These are phyloP conservation scores for Buathra laborator DNA, from an alignment of 2,888 invertebrate genomes.

Conservation along the genomic window DNA sequence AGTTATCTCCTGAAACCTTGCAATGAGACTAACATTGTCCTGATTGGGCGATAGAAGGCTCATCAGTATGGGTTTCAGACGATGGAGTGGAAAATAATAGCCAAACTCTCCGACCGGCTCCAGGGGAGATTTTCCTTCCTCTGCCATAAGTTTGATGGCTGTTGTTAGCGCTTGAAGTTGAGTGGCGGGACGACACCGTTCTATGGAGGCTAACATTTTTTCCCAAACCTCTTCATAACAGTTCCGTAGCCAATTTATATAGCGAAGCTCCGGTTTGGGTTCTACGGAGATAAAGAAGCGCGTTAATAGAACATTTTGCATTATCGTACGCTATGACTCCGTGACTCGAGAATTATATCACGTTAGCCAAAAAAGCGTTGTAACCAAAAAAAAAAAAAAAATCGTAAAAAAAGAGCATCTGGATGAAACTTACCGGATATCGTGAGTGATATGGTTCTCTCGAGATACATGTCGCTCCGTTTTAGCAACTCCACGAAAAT, in stretches of 20 bases:
- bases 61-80: constrained; percentile 89
- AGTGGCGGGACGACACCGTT: constrained; percentile 86
- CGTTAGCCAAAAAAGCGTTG: neutral
- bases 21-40: constrained; percentile 88
- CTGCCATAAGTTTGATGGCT: constrained; percentile 90
- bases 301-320: neutral
- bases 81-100: constrained; percentile 89
- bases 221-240: constrained; percentile 90
- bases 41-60: constrained; percentile 88
- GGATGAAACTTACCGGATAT: constrained; percentile 77
- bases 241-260: constrained; percentile 89
- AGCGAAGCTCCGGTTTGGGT: constrained; percentile 88
- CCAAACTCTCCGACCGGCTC: constrained; percentile 85
- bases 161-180: constrained; percentile 89
- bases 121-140: constrained; percentile 90
- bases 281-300: constrained; percentile 77
- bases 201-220: constrained; percentile 87
- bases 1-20: constrained; percentile 91
- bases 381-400: constrained; percentile 8
- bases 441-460: constrained; percentile 82
- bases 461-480: constrained; percentile 89
- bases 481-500: constrained; percentile 90
- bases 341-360: constrained; percentile 18
- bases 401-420: constrained; percentile 17
- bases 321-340: neutral